These are phyloP conservation scores for Ceratina australensis DNA, from an alignment of 1,140 invertebrate genomes.

Conservation along the genomic window DNA sequence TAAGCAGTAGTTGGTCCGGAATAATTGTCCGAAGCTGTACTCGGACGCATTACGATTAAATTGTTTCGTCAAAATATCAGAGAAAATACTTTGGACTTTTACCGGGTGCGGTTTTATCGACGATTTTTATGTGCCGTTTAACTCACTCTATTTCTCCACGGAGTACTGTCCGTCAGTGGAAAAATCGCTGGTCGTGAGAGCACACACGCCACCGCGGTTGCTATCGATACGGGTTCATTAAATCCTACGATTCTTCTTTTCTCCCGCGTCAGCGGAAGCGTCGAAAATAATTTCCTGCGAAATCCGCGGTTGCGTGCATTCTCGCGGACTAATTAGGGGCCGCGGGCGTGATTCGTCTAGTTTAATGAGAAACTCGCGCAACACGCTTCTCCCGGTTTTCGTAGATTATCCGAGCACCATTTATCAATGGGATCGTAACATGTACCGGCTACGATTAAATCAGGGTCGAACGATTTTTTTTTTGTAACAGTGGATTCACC, in stretches of 20 bases:
- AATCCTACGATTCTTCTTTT: not conserved
- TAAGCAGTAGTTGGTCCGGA: no score
- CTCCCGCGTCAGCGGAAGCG: no score
- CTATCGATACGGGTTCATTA: conserved; percentile 18
- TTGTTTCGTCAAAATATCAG: conserved; percentile 34
- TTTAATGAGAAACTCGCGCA: conserved; percentile 3
- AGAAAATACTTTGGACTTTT: not conserved
- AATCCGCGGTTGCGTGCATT: not conserved
- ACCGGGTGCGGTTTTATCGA: not conserved
- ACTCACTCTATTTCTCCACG: not conserved
- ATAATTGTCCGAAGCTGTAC: no score
- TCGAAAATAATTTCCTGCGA: not conserved
- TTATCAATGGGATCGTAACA: no score
- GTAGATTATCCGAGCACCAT: not conserved
- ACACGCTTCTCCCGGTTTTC: not conserved
- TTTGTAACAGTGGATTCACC: no score
- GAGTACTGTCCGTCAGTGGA: not conserved
- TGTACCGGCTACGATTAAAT: no score
- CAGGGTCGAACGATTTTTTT: no score
- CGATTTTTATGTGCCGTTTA: not conserved
- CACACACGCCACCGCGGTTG: not conserved
- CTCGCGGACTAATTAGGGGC: conserved; percentile 11
- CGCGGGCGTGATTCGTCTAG: not conserved
- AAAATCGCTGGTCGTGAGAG: not conserved
- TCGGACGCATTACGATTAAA: no score